Base-by-base conservation (phyloP, 30 jellyfish, hydroid and myxozoan species). In the Chrysaora quinquecirrha region DNA sequence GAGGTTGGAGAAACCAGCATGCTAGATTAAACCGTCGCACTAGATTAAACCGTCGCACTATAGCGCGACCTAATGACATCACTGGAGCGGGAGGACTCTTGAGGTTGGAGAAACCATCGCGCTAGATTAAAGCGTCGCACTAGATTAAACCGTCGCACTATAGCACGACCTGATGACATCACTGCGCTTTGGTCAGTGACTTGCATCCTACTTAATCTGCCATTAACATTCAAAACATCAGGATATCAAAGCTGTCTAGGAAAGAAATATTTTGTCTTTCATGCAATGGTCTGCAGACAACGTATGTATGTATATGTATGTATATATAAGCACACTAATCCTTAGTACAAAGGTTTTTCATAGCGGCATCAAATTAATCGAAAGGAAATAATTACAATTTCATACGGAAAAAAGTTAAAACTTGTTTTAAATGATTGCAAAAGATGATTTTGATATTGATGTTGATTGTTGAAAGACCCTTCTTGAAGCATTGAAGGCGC, bases 341-440 rank as follows among this genome's bases (percentile, higher is more conserved):
- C 49, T 64, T 50, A 88, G 93, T 34, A 82, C 46, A 52, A 79
- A 73, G 16, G 69, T 89, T 6, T 73, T 84, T 43, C 90, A 79
- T 32, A 90, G 95, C 20, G 89, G 89, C 48, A 73, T 84, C 25
- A 77, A 68, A 54, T 54, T 60, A 22, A 77, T 54, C 33, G 18
- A 77, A 30, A 77, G 82, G 71, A n/a, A n/a, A n/a, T 20, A 82
- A 82, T 72, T 69, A 69, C 82, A 82, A 69, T 43, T 20, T 71
- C 47, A 19, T 48, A 0, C 1, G 96, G 95, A 0, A 80, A 87
- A 66, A 92, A 24, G 73, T 56, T 18, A 81, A 86, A 67, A 31
- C 93, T 43, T 95, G 89, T 0, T 54, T 83, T n/a, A 38, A 34
- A 52, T 20, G 68, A 34, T 27, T 65, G 64, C 78, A 9, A 63